Conservation (phyloP, 2,113 vertebrate species). For the Zosterops pallidus region DNA sequence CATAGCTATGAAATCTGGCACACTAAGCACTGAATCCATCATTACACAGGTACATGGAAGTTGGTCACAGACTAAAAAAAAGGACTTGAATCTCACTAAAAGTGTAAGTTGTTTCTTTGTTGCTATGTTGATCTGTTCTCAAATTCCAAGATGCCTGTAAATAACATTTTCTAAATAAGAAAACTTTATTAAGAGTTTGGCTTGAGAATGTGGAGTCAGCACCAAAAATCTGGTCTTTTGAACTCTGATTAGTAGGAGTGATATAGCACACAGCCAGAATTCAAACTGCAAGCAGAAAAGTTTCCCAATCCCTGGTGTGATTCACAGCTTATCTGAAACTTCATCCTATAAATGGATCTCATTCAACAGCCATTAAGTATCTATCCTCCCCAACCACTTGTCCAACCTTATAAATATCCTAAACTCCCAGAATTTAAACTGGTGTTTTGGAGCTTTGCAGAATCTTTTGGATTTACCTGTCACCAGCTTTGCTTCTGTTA, state of each 20-base stretch:
- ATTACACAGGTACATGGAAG: neutral
- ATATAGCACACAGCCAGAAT: neutral
- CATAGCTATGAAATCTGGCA: neutral
- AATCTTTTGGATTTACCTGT: neutral
- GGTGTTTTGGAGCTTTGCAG: neutral
- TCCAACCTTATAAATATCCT: neutral
- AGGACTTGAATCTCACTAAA: neutral
- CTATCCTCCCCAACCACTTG: neutral
- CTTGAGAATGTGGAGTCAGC: neutral
- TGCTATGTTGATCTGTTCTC: neutral
- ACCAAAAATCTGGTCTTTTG: neutral
- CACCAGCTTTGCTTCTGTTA: neutral
- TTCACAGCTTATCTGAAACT: neutral
- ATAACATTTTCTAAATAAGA: neutral
- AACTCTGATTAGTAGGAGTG: neutral
- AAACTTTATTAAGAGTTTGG: neutral
- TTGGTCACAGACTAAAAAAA: neutral
- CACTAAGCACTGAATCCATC: neutral
- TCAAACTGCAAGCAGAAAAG: neutral
- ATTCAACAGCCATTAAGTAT: neutral
- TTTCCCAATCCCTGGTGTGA: neutral
- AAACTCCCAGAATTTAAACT: neutral
- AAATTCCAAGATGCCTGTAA: neutral
- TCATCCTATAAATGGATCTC: neutral
- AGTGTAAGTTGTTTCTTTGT: neutral